Conservation (phyloP, 2,888 invertebrate species). For the Oxytorus armatus region DNA sequence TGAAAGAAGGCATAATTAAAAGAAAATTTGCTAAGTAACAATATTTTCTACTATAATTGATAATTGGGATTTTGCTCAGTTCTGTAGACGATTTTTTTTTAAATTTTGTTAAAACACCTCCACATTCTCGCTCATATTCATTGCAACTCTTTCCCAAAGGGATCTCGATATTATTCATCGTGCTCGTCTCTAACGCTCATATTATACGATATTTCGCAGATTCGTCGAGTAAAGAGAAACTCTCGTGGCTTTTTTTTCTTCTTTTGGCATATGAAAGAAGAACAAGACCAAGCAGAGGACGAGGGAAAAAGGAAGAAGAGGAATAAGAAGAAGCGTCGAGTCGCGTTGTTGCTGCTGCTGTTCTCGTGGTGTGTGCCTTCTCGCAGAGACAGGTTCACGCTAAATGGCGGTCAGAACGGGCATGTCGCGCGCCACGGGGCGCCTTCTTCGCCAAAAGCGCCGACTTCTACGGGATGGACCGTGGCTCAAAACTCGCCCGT, state of each 20-base stretch:
- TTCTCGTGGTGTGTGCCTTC: constrained; percentile 61
- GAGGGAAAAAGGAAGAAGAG: constrained; percentile 2
- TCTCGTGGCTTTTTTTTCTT: neutral
- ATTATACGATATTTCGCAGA: constrained; percentile 46
- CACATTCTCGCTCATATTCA: neutral
- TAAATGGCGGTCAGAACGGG: constrained; percentile 82
- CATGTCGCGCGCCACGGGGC: constrained; percentile 83
- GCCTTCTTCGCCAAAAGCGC: constrained; percentile 80
- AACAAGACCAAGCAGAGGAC: constrained; percentile 8
- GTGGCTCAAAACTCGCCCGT: constrained; percentile 45
- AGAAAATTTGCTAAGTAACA: no score
- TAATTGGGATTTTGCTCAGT: neutral
- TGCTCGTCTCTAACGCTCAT: constrained; percentile 7
- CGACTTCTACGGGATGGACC: constrained; percentile 72
- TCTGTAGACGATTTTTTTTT: neutral
- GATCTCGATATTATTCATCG: constrained; percentile 10
- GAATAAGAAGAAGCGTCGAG: constrained; percentile 63
- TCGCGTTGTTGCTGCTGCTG: constrained; percentile 63
- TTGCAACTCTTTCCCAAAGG: neutral
- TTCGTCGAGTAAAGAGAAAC: constrained; percentile 67
- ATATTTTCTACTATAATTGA: neutral
- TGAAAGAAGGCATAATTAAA: no score
- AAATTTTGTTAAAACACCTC: constrained; percentile 12
- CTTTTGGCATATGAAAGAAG: neutral
- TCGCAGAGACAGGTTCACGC: constrained; percentile 81